phyloP scores from a whole-genome alignment of 2,888 invertebrate species.

The Tridacna gigas region DNA sequence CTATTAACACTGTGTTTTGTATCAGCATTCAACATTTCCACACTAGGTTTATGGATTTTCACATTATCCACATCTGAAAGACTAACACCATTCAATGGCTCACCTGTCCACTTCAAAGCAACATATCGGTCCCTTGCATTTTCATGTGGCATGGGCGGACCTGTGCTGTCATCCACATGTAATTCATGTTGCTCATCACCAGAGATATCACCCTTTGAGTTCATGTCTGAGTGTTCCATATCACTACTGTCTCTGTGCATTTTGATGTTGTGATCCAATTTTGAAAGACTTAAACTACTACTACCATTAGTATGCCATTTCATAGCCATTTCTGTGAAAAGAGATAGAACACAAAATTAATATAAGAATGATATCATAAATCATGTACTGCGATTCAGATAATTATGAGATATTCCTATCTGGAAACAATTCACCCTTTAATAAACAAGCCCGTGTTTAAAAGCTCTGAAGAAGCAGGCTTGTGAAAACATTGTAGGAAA shows the following conservation, averaged over 20 bases:
- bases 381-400: too few relatives aligned
- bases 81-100: conserved; percentile 54
- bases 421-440: too few relatives aligned
- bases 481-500: background rate
- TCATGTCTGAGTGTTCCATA: background rate
- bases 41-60: conserved; percentile 36
- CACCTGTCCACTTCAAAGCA: conserved; percentile 52
- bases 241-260: conserved; percentile 8
- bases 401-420: too few relatives aligned
- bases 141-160: background rate
- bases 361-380: too few relatives aligned
- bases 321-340: conserved; percentile 52
- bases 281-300: conserved; percentile 51
- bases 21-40: conserved; percentile 1
- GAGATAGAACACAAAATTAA: background rate
- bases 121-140: conserved; percentile 27
- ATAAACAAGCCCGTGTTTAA: too few relatives aligned
- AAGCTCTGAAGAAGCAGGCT: too few relatives aligned
- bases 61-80: conserved; percentile 47
- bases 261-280: conserved; percentile 23
- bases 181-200: conserved; percentile 6
- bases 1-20: background rate
- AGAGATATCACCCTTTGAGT: conserved; percentile 15
- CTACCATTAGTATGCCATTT: conserved; percentile 47
- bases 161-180: background rate